Conservation (phyloP, 2,113 vertebrate species). For the Aythya baeri region DNA sequence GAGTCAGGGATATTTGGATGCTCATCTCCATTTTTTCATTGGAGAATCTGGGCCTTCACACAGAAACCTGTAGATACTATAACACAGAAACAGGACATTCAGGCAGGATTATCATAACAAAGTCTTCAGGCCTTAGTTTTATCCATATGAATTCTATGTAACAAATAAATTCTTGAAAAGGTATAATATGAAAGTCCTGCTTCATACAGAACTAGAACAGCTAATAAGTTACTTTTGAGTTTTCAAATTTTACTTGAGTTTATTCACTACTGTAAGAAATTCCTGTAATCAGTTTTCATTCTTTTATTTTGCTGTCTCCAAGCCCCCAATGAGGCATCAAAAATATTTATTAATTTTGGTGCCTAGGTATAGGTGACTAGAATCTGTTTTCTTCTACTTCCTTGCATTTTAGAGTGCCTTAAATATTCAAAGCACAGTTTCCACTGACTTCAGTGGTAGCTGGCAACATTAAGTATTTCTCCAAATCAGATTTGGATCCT, state of each 20-base stretch:
- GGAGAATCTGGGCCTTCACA: neutral
- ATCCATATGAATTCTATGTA: neutral
- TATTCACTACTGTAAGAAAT: neutral
- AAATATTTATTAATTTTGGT: neutral
- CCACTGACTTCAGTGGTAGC: neutral
- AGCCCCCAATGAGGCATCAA: neutral
- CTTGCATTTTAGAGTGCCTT: neutral
- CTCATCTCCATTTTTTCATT: neutral
- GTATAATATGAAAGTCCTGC: neutral
- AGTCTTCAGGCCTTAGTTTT: neutral
- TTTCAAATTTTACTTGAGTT: neutral
- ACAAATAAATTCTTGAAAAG: neutral
- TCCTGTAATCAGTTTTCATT: neutral
- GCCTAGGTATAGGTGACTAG: neutral
- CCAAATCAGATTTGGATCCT: neutral
- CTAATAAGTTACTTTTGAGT: neutral
- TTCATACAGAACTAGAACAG: neutral
- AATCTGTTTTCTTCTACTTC: neutral
- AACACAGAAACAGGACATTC: neutral
- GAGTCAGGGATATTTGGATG: neutral
- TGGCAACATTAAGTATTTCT: neutral
- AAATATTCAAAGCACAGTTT: neutral
- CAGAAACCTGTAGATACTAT: neutral
- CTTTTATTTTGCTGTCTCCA: neutral
- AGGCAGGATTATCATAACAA: neutral